Percentiles rank a stretch among this genome's conserved stretches.
Conservation (phyloP, 23 tunicate species). For the Diplosoma virens region DNA sequence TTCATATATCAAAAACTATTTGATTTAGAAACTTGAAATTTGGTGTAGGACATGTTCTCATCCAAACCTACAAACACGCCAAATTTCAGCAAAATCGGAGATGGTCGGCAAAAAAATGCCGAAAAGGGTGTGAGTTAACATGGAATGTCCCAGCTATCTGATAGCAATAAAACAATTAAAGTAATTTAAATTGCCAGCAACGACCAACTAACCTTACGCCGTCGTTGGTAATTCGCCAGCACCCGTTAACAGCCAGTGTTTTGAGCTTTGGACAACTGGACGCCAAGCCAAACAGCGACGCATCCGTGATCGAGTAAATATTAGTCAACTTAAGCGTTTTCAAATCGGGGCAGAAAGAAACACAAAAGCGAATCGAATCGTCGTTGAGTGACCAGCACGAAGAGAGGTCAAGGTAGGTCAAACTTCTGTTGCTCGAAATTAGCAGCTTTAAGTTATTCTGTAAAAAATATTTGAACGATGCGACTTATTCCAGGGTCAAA, state of each 20-base stretch:
- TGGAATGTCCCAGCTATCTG: too few species aligned
- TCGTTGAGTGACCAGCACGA: conserved; percentile 45
- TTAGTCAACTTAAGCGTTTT: conserved; percentile 3
- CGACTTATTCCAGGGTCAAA: too few species aligned
- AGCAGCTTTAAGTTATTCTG: conserved; percentile 37
- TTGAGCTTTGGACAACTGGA: conserved; percentile 5
- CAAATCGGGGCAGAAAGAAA: neutral
- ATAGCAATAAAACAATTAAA: too few species aligned
- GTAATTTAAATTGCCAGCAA: too few species aligned
- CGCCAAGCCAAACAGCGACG: conserved; percentile 2
- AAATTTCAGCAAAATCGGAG: too few species aligned
- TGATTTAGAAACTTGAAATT: too few species aligned
- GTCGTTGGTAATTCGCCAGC: conserved; percentile 39
- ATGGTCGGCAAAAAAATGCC: too few species aligned
- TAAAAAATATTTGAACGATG: too few species aligned
- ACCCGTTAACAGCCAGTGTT: conserved; percentile 26
- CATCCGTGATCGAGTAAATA: conserved; percentile 34
- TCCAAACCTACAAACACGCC: too few species aligned
- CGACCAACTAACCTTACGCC: conserved; percentile 48
- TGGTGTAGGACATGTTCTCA: too few species aligned
- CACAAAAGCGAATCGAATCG: conserved; percentile 11
- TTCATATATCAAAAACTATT: too few species aligned
- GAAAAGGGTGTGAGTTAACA: too few species aligned
- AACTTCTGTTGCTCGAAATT: conserved; percentile 14
- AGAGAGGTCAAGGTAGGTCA: neutral